These are phyloP conservation scores for Streblospio benedicti DNA, from an alignment of 1,140 invertebrate species.

Conservation along the genomic window DNA sequence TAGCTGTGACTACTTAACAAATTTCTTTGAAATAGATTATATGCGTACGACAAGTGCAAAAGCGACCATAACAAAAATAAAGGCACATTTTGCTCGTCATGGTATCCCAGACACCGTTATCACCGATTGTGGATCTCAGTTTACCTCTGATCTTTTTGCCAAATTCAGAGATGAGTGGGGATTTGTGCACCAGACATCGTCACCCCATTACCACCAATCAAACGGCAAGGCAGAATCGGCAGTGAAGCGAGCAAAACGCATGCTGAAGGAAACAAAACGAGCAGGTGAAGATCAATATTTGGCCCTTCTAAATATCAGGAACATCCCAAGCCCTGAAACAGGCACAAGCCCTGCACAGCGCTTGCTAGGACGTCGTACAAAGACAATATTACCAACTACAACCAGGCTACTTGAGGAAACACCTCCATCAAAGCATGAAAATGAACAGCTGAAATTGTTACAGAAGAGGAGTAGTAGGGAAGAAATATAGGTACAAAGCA, in stretches of 20 bases:
- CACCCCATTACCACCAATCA: not conserved
- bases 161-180: no score
- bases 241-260: not conserved
- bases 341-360: not conserved
- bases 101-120: conserved; percentile 21
- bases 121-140: conserved; percentile 27
- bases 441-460: no score
- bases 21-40: conserved; percentile 16
- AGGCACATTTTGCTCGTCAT: conserved; percentile 21
- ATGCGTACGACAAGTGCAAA: conserved; percentile 9
- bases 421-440: no score
- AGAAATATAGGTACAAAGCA: no score
- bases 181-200: conserved; percentile 10
- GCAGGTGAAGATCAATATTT: not conserved
- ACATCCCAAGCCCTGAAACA: not conserved
- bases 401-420: not conserved
- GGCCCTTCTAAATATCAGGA: not conserved
- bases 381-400: not conserved
- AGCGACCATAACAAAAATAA: conserved; percentile 19
- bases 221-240: not conserved
- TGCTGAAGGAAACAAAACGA: not conserved
- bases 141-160: conserved; percentile 16
- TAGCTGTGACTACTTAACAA: conserved; percentile 20
- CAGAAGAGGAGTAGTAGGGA: no score
- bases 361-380: not conserved